Conservation (phyloP, 2,888 invertebrate species). For the Ferrisia virgata region DNA sequence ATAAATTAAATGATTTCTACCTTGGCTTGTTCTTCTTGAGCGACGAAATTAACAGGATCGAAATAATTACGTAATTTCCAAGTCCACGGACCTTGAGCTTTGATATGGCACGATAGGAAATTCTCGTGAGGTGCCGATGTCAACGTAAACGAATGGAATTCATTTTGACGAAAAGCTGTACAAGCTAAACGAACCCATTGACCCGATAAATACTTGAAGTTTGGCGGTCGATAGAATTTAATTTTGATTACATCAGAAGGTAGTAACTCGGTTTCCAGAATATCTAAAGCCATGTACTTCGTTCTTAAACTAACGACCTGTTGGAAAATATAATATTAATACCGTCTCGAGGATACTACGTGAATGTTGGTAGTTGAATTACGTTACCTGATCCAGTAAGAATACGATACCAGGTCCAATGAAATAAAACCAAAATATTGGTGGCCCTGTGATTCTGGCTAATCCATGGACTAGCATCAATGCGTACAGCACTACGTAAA, state of each 20-base stretch:
- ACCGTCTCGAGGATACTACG: background rate
- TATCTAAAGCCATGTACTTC: conserved; percentile 86
- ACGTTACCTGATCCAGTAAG: conserved; percentile 81
- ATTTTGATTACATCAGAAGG: conserved; percentile 93
- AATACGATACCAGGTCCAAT: conserved; percentile 86
- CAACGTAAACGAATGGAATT: conserved; percentile 92
- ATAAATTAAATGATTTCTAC: conserved; percentile 49
- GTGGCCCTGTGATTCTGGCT: conserved; percentile 84
- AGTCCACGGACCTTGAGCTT: conserved; percentile 90
- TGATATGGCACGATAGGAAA: conserved; percentile 90
- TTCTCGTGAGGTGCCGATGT: conserved; percentile 96
- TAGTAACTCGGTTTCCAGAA: conserved; percentile 86
- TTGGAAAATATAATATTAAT: background rate
- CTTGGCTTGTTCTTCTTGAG: conserved; percentile 68
- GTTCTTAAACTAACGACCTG: conserved; percentile 85
- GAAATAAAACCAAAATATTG: conserved; percentile 92
- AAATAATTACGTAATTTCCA: conserved; percentile 94
- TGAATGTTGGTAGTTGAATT: too few species aligned
- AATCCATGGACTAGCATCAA: conserved; percentile 85
- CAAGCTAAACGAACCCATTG: conserved; percentile 92
- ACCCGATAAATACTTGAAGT: conserved; percentile 89
- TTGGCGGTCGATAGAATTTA: conserved; percentile 91
- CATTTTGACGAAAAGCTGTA: conserved; percentile 81
- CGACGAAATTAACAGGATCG: conserved; percentile 81
- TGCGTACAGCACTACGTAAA: conserved; percentile 81